phyloP scores from a whole-genome alignment of 1,140 invertebrate species.

The Drosophila leontia region DNA sequence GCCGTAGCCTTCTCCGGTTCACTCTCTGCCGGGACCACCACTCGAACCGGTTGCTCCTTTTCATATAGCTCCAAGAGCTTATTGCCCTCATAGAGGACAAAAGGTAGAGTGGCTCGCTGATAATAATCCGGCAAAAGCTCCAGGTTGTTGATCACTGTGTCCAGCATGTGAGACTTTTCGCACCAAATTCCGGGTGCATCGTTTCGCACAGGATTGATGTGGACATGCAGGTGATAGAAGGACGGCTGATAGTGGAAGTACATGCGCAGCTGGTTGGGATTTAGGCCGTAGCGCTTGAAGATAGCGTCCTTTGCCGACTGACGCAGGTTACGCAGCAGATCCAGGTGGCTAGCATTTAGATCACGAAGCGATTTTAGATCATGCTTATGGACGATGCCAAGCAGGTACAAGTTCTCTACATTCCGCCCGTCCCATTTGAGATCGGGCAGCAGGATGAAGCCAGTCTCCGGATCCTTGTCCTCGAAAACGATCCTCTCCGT shows the following conservation, averaged over 20 bases:
- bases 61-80: constrained; percentile 75
- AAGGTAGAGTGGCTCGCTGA: constrained; percentile 91
- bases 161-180: constrained; percentile 94
- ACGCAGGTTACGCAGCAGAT: constrained; percentile 93
- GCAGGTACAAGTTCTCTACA: constrained; percentile 91
- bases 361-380: constrained; percentile 94
- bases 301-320: constrained; percentile 90
- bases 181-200: constrained; percentile 92
- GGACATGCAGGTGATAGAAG: constrained; percentile 98
- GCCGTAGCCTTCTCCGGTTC: neutral
- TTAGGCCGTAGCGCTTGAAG: constrained; percentile 91
- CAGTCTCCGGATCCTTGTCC: constrained; percentile 91
- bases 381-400: constrained; percentile 91
- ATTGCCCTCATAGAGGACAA: constrained; percentile 88
- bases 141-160: constrained; percentile 96
- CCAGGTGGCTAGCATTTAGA: constrained; percentile 91
- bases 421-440: constrained; percentile 96
- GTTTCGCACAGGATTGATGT: constrained; percentile 94
- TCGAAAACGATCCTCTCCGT: constrained; percentile 94
- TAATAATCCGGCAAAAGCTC: constrained; percentile 94
- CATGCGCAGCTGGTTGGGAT: constrained; percentile 90
- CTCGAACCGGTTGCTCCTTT: constrained; percentile 40
- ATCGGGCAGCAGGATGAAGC: constrained; percentile 96
- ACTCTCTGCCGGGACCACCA: neutral
- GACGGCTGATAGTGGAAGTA: constrained; percentile 99